Percentiles rank a stretch among this genome's conserved stretches.
Evolutionary conservation across 1,140 invertebrate species (phyloP).

Genomic region (Gerris buenoi): DNA sequence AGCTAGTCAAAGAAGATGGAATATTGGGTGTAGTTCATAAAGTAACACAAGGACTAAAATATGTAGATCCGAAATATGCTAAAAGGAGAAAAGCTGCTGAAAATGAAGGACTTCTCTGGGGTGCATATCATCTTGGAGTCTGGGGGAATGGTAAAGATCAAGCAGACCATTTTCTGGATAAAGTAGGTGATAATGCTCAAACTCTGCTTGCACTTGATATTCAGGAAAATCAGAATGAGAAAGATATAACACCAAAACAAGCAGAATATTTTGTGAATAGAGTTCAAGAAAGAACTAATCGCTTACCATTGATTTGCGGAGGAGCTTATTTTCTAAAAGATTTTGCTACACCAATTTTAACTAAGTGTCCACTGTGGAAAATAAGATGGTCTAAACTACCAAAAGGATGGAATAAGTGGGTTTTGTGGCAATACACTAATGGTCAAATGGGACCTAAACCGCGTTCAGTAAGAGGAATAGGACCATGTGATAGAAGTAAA

Average conservation of each 20-base stretch:
- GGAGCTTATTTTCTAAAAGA: not conserved
- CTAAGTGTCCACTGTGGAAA: not conserved
- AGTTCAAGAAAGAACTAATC: not conserved
- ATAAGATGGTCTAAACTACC: not conserved
- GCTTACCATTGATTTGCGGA: not conserved
- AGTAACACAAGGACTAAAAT: not conserved
- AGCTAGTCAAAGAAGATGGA: not conserved
- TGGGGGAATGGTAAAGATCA: not conserved
- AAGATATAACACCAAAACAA: not conserved
- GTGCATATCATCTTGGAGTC: not conserved
- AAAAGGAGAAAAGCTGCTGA: not conserved
- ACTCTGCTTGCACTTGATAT: not conserved
- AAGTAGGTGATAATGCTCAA: not conserved
- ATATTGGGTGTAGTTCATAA: not conserved
- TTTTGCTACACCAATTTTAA: not conserved
- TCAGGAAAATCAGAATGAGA: not conserved
- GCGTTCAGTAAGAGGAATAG: too few species aligned
- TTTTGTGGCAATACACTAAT: not conserved
- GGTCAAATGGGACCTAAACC: not conserved
- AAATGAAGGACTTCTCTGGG: not conserved
- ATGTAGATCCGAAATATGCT: not conserved
- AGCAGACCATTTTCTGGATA: not conserved
- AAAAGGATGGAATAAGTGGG: not conserved
- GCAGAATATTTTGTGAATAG: not conserved
- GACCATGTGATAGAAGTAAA: too few species aligned